These are phyloP conservation scores for Neodiprion virginianus DNA, from an alignment of 1,140 invertebrate genomes.

Conservation along the genomic window DNA sequence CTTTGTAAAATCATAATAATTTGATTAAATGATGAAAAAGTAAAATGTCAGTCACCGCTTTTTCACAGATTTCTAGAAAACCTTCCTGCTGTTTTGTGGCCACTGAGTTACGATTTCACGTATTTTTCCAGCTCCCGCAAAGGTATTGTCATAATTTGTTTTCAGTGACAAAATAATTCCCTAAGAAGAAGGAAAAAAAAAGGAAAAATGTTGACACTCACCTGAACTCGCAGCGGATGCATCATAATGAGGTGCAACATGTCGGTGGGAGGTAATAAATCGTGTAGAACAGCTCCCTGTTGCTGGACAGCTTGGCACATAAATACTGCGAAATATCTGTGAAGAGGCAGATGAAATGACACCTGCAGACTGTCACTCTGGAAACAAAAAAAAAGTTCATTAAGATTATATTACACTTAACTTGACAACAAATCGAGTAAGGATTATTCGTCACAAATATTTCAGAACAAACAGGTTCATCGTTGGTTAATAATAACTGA, in stretches of 20 bases:
- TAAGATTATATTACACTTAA: neutral
- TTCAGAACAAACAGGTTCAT: neutral
- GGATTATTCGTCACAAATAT: neutral
- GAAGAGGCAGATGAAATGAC: slow-evolving; percentile 94
- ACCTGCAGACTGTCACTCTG: slow-evolving; percentile 84
- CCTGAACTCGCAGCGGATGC: slow-evolving; percentile 92
- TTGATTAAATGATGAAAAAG: too few species aligned
- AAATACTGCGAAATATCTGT: slow-evolving; percentile 93
- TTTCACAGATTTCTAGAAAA: too few species aligned
- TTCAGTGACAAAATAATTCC: too few species aligned
- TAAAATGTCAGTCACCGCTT: too few species aligned
- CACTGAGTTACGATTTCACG: too few species aligned
- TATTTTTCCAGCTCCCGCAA: too few species aligned
- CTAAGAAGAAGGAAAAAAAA: too few species aligned
- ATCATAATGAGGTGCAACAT: slow-evolving; percentile 80
- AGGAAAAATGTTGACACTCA: slow-evolving; percentile 57
- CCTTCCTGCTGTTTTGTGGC: too few species aligned
- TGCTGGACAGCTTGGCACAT: slow-evolving; percentile 86
- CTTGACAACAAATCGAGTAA: slow-evolving; percentile 1
- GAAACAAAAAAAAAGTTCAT: slow-evolving; percentile 29
- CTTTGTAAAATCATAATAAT: too few species aligned
- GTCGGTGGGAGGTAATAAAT: slow-evolving; percentile 80
- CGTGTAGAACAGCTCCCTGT: slow-evolving; percentile 77
- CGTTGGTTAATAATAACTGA: slow-evolving; percentile 16
- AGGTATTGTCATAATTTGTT: too few species aligned